Base-by-base conservation (phyloP, 2,113 vertebrate genomes). In the Drymodes brunneopygia region DNA sequence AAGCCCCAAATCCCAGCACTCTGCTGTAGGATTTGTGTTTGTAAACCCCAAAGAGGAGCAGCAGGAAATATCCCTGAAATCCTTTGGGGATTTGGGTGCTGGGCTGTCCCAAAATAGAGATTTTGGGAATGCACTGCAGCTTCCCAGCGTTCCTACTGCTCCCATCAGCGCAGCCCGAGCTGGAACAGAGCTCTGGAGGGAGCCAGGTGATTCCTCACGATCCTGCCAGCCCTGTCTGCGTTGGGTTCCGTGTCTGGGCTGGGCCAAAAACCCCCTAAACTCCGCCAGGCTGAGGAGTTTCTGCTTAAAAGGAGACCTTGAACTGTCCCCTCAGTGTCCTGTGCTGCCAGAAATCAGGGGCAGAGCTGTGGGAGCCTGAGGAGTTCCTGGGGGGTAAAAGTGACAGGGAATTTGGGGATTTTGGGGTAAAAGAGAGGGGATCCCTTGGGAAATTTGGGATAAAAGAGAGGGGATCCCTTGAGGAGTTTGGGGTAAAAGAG, bases 21-120 rank as follows among this genome's bases (percentile, higher is more conserved):
- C 11, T 5, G 22, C 57, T 5, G 0, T 2, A 0, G 2, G 13
- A 3, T 44, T 10, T 10, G 48, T 3, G 1, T 64, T 58, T 66
- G 44, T 21, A n/a, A 47, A 51, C 38, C 51, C 4, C 1, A 42
- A 20, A 31, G 61, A 44, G 60, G 14, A 48, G 15, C 16, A 12
- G 12, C 7, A 15, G 71, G 16, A 62, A 56, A 66, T 3, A 3
- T 7, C 61, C 0, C 0, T 23, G 38, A 44, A 86, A 45, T 40
- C 36, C 23, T 22, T 13, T 3, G 8, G 56, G 77, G 15, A 2
- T n/a, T 56, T 35, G 23, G 31, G 74, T 4, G 51, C 53, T 44
- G 61, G 35, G 57, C 45, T 61, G 56, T 87, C 67, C 69, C 60
- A 29, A 66, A 88, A 66, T 4, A 33, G 72, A 82, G 31, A 18